These are phyloP conservation scores for Gyps fulvus DNA, from an alignment of 2,113 vertebrate genomes.

Conservation along the genomic window DNA sequence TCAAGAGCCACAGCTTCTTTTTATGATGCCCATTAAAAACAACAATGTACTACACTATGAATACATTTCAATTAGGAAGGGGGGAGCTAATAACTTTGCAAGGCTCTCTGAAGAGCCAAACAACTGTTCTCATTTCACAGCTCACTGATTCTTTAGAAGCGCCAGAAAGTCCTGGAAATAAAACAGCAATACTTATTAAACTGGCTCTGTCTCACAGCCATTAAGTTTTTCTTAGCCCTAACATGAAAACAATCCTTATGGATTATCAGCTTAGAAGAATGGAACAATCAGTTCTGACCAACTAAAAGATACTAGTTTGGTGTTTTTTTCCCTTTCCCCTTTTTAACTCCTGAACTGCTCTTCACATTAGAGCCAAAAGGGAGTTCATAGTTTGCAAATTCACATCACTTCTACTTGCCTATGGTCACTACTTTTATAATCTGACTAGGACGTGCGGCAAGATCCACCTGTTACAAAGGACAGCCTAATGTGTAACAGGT, in stretches of 20 bases:
- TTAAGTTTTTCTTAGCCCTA: not conserved
- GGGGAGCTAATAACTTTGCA: not conserved
- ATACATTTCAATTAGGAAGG: not conserved
- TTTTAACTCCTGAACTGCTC: not conserved
- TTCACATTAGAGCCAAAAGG: not conserved
- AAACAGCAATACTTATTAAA: not conserved
- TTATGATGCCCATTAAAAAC: not conserved
- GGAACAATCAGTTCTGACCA: not conserved
- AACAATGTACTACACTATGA: not conserved
- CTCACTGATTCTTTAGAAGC: not conserved
- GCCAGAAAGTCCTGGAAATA: not conserved
- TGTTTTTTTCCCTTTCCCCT: not conserved
- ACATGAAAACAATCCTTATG: not conserved
- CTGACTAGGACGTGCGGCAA: not conserved
- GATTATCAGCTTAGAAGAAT: not conserved
- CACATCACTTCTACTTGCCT: not conserved
- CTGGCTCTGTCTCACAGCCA: not conserved
- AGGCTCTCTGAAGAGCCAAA: not conserved
- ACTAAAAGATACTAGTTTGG: not conserved
- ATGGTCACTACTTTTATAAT: not conserved
- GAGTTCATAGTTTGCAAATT: not conserved
- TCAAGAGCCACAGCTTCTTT: not conserved
- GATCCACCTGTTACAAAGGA: not conserved
- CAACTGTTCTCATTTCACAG: conserved; percentile 16
- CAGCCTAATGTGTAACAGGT: not conserved